A percentile compares a stretch with the other conserved stretches of the same genome.
These are phyloP conservation scores for Drosophila borealis DNA, from an alignment of 2,888 invertebrate genomes.

Conservation along the genomic window DNA sequence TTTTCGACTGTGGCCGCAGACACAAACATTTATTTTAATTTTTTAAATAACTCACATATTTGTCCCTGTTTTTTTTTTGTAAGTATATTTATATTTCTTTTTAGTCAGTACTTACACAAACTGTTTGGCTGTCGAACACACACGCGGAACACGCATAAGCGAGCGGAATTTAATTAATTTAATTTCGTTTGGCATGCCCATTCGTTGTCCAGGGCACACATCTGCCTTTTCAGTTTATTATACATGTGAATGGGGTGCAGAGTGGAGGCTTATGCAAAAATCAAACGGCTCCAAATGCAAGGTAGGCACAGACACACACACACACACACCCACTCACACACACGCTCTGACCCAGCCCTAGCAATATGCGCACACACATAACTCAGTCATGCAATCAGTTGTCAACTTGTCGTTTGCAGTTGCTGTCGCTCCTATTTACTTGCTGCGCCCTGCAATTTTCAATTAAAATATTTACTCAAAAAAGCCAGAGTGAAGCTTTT, in stretches of 20 bases:
- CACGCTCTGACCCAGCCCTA: conserved; percentile 3
- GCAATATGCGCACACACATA: conserved; percentile 10
- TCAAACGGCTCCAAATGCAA: conserved; percentile 58
- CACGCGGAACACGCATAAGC: conserved; percentile 6
- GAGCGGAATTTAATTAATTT: conserved; percentile 74
- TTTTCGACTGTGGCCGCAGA: conserved; percentile 54
- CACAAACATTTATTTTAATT: conserved; percentile 73
- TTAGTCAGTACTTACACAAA: conserved; percentile 32
- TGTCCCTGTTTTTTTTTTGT: conserved; percentile 29
- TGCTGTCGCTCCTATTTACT: conserved; percentile 52
- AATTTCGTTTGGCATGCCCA: conserved; percentile 54
- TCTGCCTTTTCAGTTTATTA: conserved; percentile 50
- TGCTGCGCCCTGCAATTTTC: conserved; percentile 66
- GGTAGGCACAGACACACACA: conserved; percentile 17
- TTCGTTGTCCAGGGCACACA: neutral
- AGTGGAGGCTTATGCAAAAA: conserved; percentile 66
- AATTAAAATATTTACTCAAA: conserved; percentile 75
- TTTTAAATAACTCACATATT: conserved; percentile 67
- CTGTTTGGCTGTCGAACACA: conserved; percentile 55
- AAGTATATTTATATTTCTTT: conserved; percentile 14
- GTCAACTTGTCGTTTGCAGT: conserved; percentile 61
- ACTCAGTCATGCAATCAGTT: conserved; percentile 52
- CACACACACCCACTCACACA: conserved; percentile 2
- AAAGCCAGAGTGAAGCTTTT: conserved; percentile 23
- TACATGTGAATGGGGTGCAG: conserved; percentile 48